These are phyloP conservation scores for Mus spicilegus DNA, from an alignment of 2,113 vertebrate genomes.

Conservation along the genomic window DNA sequence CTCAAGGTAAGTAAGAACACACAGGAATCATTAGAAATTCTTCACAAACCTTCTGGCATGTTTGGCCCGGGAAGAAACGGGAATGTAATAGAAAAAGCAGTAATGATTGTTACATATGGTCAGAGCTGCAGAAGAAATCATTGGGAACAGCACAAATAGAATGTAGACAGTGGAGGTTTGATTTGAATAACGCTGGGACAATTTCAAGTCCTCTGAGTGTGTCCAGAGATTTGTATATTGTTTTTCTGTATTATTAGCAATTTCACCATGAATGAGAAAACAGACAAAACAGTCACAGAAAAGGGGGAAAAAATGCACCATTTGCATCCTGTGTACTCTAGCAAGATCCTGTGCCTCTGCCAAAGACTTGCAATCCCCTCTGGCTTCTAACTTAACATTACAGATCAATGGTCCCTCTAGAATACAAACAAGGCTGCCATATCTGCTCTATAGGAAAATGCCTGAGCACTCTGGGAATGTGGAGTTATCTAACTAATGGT, in stretches of 20 bases:
- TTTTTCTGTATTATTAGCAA: conserved; percentile 38
- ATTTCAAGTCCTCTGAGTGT: conserved; percentile 21
- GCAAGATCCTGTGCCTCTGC: not conserved
- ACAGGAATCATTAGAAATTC: not conserved
- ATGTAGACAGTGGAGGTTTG: not conserved
- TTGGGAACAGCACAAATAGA: not conserved
- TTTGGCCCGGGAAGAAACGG: not conserved
- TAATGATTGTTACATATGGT: not conserved
- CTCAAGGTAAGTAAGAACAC: not conserved
- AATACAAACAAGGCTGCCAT: not conserved
- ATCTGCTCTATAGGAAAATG: conserved; percentile 3
- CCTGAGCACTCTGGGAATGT: not conserved
- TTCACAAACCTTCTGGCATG: conserved; percentile 18
- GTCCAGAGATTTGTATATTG: not conserved
- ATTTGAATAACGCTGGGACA: conserved; percentile 13
- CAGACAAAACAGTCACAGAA: not conserved
- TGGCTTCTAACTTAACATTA: not conserved
- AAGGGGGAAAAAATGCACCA: not conserved
- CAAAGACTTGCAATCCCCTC: not conserved
- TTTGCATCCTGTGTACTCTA: conserved; percentile 1
- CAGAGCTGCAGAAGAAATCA: not conserved
- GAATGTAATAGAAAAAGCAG: not conserved
- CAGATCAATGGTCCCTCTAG: not conserved
- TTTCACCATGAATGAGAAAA: conserved; percentile 24
- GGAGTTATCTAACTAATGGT: not conserved